A percentile compares a stretch with the other conserved stretches of the same genome.
phyloP scores from a whole-genome alignment of 1,140 invertebrate genomes.

The Fopius arisanus region DNA sequence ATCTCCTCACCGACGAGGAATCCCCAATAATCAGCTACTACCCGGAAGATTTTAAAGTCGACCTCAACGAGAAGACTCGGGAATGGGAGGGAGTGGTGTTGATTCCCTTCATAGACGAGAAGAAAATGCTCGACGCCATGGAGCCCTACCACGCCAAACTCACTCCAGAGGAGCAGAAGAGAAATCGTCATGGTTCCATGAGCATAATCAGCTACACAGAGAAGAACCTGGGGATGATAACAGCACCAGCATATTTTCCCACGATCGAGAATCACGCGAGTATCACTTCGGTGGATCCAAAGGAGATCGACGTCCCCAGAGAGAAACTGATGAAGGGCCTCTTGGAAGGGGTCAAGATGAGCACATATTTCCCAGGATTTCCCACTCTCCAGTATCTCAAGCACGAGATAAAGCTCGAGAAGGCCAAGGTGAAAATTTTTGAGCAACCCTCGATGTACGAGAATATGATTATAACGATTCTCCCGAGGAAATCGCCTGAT shows the following conservation, averaged over 20 bases:
- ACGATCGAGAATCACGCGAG: constrained; percentile 70
- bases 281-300: constrained; percentile 63
- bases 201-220: constrained; percentile 75
- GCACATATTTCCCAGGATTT: constrained; percentile 87
- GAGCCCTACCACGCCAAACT: constrained; percentile 72
- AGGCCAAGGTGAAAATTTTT: constrained; percentile 84
- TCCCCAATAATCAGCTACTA: constrained; percentile 92
- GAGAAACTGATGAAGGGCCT: constrained; percentile 77
- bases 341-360: constrained; percentile 72
- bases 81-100: constrained; percentile 98
- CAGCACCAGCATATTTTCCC: constrained; percentile 74
- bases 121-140: constrained; percentile 72
- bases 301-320: constrained; percentile 70
- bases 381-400: constrained; percentile 86
- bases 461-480: constrained; percentile 81
- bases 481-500: constrained; percentile 54
- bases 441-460: constrained; percentile 80
- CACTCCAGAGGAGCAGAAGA: constrained; percentile 73
- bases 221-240: constrained; percentile 66
- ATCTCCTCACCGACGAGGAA: constrained; percentile 80
- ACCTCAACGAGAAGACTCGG: constrained; percentile 92
- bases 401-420: constrained; percentile 75
- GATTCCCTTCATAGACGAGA: constrained; percentile 95
- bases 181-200: constrained; percentile 90
- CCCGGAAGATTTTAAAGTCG: constrained; percentile 87